Evolutionary conservation across 2,888 invertebrate species (phyloP).

Genomic region (Bruchidius siliquastri): DNA sequence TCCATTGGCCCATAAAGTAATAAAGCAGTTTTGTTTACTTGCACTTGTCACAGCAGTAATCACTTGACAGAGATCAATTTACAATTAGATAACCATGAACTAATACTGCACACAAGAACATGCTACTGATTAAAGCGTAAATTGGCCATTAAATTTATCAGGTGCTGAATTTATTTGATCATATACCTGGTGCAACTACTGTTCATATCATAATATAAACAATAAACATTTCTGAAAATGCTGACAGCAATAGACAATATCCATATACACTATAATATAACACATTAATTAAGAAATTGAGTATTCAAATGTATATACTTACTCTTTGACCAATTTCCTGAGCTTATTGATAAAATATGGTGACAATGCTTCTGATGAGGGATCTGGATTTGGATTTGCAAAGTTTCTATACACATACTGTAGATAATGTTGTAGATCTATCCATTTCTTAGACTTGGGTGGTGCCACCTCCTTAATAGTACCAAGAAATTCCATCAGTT

Average conservation of each 20-base stretch:
- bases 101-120: too few species aligned
- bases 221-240: background rate
- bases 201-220: background rate
- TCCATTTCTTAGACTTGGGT: constrained; percentile 33
- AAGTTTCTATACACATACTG: constrained; percentile 41
- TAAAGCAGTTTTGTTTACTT: too few species aligned
- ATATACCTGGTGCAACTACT: too few species aligned
- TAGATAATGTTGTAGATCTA: constrained; percentile 40
- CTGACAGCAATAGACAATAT: background rate
- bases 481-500: constrained; percentile 30
- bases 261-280: too few species aligned
- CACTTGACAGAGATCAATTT: too few species aligned
- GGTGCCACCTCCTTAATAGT: constrained; percentile 34
- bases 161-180: too few species aligned
- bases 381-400: constrained; percentile 34
- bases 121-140: too few species aligned
- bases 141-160: too few species aligned
- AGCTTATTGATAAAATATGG: constrained; percentile 36
- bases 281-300: constrained; percentile 1
- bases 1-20: too few species aligned
- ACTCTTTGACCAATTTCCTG: constrained; percentile 37
- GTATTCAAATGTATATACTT: constrained; percentile 6
- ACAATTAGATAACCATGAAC: too few species aligned
- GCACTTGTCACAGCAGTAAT: too few species aligned
- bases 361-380: constrained; percentile 34